These are phyloP conservation scores for Holothuria leucospilota DNA, from an alignment of 53 echinoderm and acorn worm genomes.

Conservation along the genomic window DNA sequence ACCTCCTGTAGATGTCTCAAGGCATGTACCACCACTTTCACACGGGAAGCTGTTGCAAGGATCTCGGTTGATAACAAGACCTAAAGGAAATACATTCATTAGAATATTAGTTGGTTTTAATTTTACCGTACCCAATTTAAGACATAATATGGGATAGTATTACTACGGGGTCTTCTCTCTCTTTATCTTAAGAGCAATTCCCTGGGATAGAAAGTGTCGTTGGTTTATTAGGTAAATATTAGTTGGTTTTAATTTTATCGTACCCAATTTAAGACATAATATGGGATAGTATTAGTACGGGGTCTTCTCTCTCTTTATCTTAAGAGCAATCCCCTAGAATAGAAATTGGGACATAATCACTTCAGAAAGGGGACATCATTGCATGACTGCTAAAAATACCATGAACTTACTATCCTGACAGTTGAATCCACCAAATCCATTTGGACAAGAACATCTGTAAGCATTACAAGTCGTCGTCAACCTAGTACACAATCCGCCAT, in stretches of 20 bases:
- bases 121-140: not conserved
- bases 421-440: constrained; percentile 49
- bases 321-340: not conserved
- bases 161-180: no score
- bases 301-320: no score
- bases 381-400: not conserved
- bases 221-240: not conserved
- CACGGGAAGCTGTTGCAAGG: constrained; percentile 97
- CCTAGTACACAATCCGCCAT: constrained; percentile 52
- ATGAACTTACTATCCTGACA: constrained; percentile 63
- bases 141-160: no score
- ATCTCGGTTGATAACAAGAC: constrained; percentile 62
- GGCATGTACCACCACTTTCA: constrained; percentile 79
- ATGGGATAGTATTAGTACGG: no score
- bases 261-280: no score
- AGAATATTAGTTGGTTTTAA: not conserved
- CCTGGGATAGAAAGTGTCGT: not conserved
- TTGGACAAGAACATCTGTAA: constrained; percentile 52
- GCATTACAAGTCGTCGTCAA: constrained; percentile 57
- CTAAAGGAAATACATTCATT: constrained; percentile 24
- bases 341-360: not conserved
- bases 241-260: not conserved
- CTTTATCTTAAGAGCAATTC: no score
- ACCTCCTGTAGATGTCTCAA: constrained; percentile 49
- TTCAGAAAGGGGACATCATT: not conserved